Conservation (phyloP, 2,797 vertebrate genomes). For the Oreonectes daqikongensis region DNA sequence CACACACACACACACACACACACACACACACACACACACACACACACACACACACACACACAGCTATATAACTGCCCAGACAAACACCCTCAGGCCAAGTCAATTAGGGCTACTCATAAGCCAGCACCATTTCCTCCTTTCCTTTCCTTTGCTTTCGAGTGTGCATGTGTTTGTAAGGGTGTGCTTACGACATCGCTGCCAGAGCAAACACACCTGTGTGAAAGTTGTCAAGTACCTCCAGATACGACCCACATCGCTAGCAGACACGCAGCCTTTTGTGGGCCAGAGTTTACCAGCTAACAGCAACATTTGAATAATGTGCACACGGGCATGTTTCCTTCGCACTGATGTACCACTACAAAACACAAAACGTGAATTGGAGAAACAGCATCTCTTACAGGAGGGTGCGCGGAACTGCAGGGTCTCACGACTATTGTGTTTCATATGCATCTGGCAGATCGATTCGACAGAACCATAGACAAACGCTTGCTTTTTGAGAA, state of each 20-base stretch:
- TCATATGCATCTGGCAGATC: not conserved
- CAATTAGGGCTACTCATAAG: conserved; percentile 45
- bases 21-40: conserved; percentile 31
- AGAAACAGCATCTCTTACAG: conserved; percentile 46
- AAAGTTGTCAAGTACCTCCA: conserved; percentile 34
- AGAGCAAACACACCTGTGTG: conserved; percentile 52
- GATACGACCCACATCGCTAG: conserved; percentile 15
- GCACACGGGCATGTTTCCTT: not conserved
- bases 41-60: conserved; percentile 29
- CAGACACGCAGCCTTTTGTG: conserved; percentile 9
- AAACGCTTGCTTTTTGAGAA: too few species aligned
- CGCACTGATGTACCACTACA: not conserved
- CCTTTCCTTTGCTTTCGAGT: conserved; percentile 1
- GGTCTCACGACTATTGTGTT: not conserved
- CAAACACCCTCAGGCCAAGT: conserved; percentile 34
- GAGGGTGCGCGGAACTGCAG: conserved; percentile 19
- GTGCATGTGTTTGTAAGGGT: conserved; percentile 30
- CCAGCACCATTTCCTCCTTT: conserved; percentile 35
- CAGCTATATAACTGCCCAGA: conserved; percentile 34
- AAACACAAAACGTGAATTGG: conserved; percentile 3
- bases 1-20: conserved; percentile 31
- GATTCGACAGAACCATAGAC: not conserved
- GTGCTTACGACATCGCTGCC: conserved; percentile 33
- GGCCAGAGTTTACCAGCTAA: conserved; percentile 4
- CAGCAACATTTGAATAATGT: conserved; percentile 2